Percentiles rank a stretch among this genome's conserved stretches.
These are phyloP conservation scores for Suillia variegata DNA, from an alignment of 2,888 invertebrate genomes.

Conservation along the genomic window DNA sequence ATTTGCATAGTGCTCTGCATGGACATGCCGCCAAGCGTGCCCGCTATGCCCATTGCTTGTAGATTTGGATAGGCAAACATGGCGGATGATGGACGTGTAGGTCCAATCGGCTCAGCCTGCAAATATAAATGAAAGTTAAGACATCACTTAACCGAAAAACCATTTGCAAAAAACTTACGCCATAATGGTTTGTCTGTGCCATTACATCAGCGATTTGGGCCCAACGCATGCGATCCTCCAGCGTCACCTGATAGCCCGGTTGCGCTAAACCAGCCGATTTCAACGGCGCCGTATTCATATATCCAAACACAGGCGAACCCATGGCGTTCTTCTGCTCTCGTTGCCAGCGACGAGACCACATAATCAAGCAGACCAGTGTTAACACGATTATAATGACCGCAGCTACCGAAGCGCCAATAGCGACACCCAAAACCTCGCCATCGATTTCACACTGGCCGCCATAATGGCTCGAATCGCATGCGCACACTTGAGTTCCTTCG, in stretches of 20 bases:
- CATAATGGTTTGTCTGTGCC: slow-evolving; percentile 84
- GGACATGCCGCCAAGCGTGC: slow-evolving; percentile 61
- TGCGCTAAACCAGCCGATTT: slow-evolving; percentile 72
- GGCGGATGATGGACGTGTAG: slow-evolving; percentile 81
- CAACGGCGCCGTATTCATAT: slow-evolving; percentile 78
- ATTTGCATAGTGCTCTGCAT: slow-evolving; percentile 60
- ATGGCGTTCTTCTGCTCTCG: slow-evolving; percentile 81
- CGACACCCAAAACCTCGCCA: slow-evolving; percentile 89
- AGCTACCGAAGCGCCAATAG: slow-evolving; percentile 86
- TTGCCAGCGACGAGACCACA: slow-evolving; percentile 94
- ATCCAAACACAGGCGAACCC: slow-evolving; percentile 85
- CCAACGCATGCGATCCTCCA: slow-evolving; percentile 85
- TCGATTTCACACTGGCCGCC: slow-evolving; percentile 89
- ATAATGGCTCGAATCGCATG: slow-evolving; percentile 81
- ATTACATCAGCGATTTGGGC: slow-evolving; percentile 89
- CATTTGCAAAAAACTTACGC: slow-evolving; percentile 67
- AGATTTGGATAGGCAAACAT: slow-evolving; percentile 80
- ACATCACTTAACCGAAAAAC: too few species aligned
- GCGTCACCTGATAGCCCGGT: slow-evolving; percentile 75
- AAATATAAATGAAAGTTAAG: too few species aligned
- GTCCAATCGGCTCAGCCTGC: slow-evolving; percentile 74
- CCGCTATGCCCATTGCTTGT: slow-evolving; percentile 55
- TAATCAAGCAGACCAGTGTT: slow-evolving; percentile 83
- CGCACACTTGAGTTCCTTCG: slow-evolving; percentile 64
- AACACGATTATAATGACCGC: slow-evolving; percentile 87